phyloP scores from a whole-genome alignment of 2,113 vertebrate genomes.

The Peromyscus polionotus region DNA sequence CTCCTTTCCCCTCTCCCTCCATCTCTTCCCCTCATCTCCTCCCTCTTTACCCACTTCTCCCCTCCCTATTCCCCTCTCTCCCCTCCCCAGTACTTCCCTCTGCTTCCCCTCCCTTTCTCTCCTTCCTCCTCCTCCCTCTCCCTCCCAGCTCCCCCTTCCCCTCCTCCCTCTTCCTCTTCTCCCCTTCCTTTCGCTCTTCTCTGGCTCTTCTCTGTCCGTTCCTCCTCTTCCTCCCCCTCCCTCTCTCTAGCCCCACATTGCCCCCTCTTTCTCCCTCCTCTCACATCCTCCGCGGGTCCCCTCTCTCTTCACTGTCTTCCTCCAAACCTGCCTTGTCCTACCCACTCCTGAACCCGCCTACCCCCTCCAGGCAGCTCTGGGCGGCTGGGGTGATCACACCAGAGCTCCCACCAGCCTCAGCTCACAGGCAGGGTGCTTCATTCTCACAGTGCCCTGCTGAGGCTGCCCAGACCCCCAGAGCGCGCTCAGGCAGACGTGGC shows the following conservation, averaged over 20 bases:
- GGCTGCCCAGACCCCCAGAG: no score
- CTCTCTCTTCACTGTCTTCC: no score
- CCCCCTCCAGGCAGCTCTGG: no score
- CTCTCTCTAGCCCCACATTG: background rate
- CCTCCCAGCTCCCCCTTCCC: background rate
- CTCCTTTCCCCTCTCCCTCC: fast-evolving
- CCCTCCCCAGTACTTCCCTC: no score
- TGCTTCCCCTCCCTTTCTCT: background rate
- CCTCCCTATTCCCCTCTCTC: no score
- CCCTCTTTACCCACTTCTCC: no score
- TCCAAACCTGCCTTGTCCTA: background rate
- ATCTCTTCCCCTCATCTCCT: no score
- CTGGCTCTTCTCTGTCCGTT: no score
- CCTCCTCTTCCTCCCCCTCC: background rate
- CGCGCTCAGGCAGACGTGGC: fast-evolving
- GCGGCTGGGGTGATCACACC: background rate
- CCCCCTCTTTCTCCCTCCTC: no score
- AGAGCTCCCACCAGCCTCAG: background rate
- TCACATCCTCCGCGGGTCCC: no score
- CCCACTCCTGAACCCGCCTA: no score
- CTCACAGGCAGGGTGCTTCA: background rate
- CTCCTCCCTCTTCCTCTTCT: background rate
- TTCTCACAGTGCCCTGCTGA: background rate
- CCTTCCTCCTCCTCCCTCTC: background rate
- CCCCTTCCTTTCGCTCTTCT: background rate